Base-by-base conservation (phyloP, 2,797 vertebrate genomes). In the Vireo griseus region DNA sequence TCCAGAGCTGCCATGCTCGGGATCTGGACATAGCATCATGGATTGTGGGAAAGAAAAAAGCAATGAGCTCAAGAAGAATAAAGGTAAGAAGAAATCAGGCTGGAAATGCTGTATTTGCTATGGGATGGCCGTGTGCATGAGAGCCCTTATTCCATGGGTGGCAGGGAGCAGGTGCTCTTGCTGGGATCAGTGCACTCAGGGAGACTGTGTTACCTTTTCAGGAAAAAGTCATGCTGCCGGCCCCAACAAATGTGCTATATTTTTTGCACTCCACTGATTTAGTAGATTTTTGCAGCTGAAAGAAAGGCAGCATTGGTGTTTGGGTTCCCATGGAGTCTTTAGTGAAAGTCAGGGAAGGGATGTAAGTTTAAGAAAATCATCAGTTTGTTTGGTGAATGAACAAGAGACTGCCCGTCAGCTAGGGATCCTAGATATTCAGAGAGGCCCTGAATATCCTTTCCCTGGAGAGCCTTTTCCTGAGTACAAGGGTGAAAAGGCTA, bases 1-100 rank as follows among this genome's bases (percentile, higher is more conserved):
- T 63, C 55, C 2, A 13, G 52, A 57, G 54, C 84, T 63, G 89
- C 87, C 0, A 1, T 2, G 13, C 71, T 79, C 4, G 6, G 12
- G 59, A 79, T 24, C 28, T 42, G 75, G 39, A 39, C 9, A 3
- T 3, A 88, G 44, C 58, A 50, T 47, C 3, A 1, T 0, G 6
- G 54, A 66, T 65, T 93, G 57, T 33, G 52, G 69, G 62, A 63
- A 73, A 74, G 40, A 42, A 40, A 69, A 87, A 88, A 80, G 18
- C 65, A 82, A 10, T 42, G 73, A 83, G 57, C 45, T 82, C 55
- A 69, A 76, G 67, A 37, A 66, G 24, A 35, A 19, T 55, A 65
- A 39, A 42, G 5, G 39, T 31, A 65, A 21, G 37, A 68, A 69
- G 47, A 81, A 65, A 81, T 55, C 57, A 15, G 28, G 7, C n/a